Evolutionary conservation across 2,113 vertebrate genomes (phyloP), one percentile per base, ranked within the genome.

Genomic region (Accipiter cooperii): DNA sequence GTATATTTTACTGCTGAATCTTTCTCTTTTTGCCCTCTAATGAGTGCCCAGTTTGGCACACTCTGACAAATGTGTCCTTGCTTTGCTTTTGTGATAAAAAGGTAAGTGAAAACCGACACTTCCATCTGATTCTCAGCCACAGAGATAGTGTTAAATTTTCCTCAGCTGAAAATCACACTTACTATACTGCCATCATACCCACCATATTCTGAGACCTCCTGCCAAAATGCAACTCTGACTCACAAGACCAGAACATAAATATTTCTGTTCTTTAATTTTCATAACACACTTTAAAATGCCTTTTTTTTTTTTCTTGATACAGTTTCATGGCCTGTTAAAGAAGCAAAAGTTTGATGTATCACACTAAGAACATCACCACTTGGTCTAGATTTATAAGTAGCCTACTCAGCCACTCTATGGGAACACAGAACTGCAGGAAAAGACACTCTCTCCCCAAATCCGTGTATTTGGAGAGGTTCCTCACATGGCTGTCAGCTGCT

Each of bases 191-290:
- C 71, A 94, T 47, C 49, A 1, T 80, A 85, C 12, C 17, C 34
- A 83, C 34, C 16, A 58, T 65, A 92, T 75, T 85, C 74, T 77
- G n/a, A 85, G 36, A 91, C 68, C 75, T 89, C 26, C 54, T 85
- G 89, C 55, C 95, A 95, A 88, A 91, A 94, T 36, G 66, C 18
- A 96, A 20, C 22, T 89, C 86, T 95, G 89, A 95, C 63, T 96
- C 91, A 95, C 38, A 94, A 70, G 58, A 87, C 68, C 78, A 93
- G 81, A 93, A 90, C 29, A 80, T 80, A 96, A 96, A 95, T 96
- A 91, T 96, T 96, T 96, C 78, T 89, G 4, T 77, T 96, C 65
- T 74, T 81, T 83, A 69, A 93, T 93, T 96, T 96, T 86, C 64
- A 80, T 26, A 69, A 79, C 54, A 90, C 26, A 81, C 12, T 60